Evolutionary conservation across 2,797 vertebrate species (phyloP), one percentile per base, ranked within the genome.

Genomic region (Alauda arvensis): DNA sequence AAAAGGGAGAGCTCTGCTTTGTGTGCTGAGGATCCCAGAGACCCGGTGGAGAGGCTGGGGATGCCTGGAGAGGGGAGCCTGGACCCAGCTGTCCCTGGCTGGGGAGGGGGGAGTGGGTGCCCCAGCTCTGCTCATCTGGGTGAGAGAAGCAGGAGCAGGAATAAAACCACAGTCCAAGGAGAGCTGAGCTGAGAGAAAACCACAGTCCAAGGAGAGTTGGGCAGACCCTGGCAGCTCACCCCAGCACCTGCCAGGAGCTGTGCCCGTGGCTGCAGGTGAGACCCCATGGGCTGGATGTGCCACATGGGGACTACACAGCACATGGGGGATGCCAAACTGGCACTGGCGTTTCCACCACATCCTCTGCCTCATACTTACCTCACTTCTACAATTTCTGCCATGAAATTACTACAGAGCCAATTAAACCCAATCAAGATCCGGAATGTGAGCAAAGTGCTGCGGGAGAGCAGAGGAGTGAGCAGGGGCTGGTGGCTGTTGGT

Each of bases 11-110:
- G 55, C 72, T 74, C 61, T 71, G 61, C 76, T 79, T 63, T 45
- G 65, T 29, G 79, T 40, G 71, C 88, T 1, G 18, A 26, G 46
- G 28, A 78, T 43, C 18, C 8, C 8, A 1, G 31, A 61, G 65
- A 26, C 2, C 19, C 1, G 1, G 18, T 3, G 5, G 37, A 40
- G 57, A 2, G 0, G 14, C 33, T 1, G 4, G 67, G 63, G 46
- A 31, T 4, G 29, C 18, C 67, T 9, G 60, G 43, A 46, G 28
- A 29, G 31, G 62, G 8, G 18, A 16, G 23, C 18, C 19, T 2
- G 8, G 17, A 7, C 9, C 8, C 1, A 1, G 59, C 16, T 7
- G 17, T 18, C 12, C 52, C 45, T 4, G 14, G 18, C 26, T 34
- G 42, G 8, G 1, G 67, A 28, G 18, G 6, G 29, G 34, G 31